Evolutionary conservation across 2,113 vertebrate genomes (phyloP), one percentile per base, ranked within the genome.

Genomic region (Paradisaea rubra): DNA sequence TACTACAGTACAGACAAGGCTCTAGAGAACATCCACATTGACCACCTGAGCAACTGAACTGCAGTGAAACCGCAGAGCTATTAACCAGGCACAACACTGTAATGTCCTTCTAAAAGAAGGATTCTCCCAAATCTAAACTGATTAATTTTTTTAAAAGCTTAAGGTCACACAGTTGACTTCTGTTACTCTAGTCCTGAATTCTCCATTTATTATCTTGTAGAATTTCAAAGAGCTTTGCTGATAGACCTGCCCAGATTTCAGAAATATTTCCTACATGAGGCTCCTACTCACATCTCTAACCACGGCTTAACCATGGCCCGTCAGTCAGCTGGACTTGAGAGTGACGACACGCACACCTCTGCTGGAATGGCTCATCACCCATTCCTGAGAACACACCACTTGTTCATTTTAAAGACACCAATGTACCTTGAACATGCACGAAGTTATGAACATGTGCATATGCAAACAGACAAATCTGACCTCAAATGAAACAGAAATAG

Each of bases 191-290:
- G 63, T 81, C 72, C 74, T 17, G n/a, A 70, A 86, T 54, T 85
- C 59, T 87, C 71, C 5, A 2, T 70, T 88, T 60, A 84, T 68
- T 66, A 57, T 73, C 92, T 35, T 59, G 68, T 17, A 83, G 60
- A 70, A 81, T 63, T 93, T 65, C 59, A 31, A n/a, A 86, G 45
- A 80, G 83, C 42, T 69, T n/a, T 90, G 42, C 47, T 77, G 88
- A 70, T 50, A 84, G 81, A 73, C 68, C 88, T 94, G 96, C 86
- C 91, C 81, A 37, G 61, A 96, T 96, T 97, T 89, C n/a, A 74
- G 76, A 93, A 97, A 93, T 95, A 96, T 82, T 91, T 96, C 95
- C 94, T 88, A 83, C 44, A 86, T 93, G 85, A 89, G 82, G 56
- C 96, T 96, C 92, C 77, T 59, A 61, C 59, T 49, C 64, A 80